Base-by-base conservation (phyloP, 2,888 invertebrate species). In the Anorthoa munda region DNA sequence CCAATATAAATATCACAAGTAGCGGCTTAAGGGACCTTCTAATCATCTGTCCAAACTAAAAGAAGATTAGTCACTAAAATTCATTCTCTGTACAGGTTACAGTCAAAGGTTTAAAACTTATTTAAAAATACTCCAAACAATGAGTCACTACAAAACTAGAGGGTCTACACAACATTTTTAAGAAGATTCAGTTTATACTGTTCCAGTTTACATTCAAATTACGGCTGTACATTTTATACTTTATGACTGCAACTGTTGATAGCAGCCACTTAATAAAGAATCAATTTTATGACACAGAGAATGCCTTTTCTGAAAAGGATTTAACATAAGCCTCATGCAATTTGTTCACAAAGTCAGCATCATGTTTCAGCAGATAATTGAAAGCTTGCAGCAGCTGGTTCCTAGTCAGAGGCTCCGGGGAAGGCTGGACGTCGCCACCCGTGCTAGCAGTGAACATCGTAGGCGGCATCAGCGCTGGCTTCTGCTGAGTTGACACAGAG, bases 321-420 rank as follows among this genome's bases (percentile, higher is more conserved):
- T 98, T 98, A 23, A 99, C 98, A 92, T 99, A 99, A 70, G 98
- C 99, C 95, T 99, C 98, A 91, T 99, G 99, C 80, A 99, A 96
- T 93, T 98, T 98, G 90, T 97, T 98, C 51, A 99, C 97, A 95
- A 99, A 99, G 85, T 98, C 98, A 50, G 98, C 97, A 93, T 99
- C 99, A 94, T 98, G 98, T 95, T 98, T 98, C 74, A 99, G 96
- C 74, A 99, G 97, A 95, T 99, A 98, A 88, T 98, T 97, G 90
- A 99, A 97, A 46, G 99, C 99, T 95, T 99, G 99, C 51, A 98
- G 97, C 77, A 99, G 97, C 93, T 99, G 99, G 91, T 98, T 98
- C 92, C 98, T 98, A 60, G 98, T 99, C 66, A 99, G 96, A 21
- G 98, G 98, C 92, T 98, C 98, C 2, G 97, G 96, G 13, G 94